Conservation (phyloP, 2,113 vertebrate species). For the Rynchops niger region DNA sequence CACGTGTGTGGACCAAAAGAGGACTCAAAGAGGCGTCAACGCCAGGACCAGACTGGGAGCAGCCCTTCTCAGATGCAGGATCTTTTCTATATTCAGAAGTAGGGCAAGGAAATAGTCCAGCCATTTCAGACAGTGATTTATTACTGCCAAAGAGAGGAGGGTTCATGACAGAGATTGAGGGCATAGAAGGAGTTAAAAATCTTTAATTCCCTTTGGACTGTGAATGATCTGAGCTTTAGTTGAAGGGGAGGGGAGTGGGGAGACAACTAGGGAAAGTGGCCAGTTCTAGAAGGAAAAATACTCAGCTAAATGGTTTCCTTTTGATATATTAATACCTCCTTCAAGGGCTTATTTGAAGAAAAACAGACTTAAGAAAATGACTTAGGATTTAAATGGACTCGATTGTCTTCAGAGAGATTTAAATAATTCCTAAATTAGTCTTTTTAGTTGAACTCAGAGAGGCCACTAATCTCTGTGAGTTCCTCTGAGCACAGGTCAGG, state of each 20-base stretch:
- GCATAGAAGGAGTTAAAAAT: neutral
- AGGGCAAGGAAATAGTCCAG: neutral
- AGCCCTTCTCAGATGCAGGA: neutral
- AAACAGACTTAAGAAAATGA: conserved; percentile 49
- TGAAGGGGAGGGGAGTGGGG: neutral
- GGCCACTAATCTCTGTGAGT: neutral
- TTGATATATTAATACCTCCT: conserved; percentile 44
- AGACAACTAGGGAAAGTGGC: neutral
- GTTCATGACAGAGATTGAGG: neutral
- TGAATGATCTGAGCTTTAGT: neutral
- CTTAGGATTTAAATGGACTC: conserved; percentile 41
- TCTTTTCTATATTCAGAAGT: neutral
- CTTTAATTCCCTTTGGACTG: neutral
- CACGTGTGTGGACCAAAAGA: neutral
- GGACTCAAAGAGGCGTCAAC: neutral
- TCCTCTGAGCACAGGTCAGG: conserved; percentile 10
- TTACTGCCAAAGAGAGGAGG: neutral
- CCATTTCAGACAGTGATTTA: neutral
- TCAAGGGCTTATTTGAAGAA: conserved; percentile 33
- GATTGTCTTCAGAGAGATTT: conserved; percentile 49
- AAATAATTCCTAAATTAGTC: conserved; percentile 42
- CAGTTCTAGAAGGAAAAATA: neutral
- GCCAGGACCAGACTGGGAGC: neutral
- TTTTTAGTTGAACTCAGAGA: neutral
- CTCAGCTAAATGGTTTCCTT: neutral